These are phyloP conservation scores for Sycophaga agraensis DNA, from an alignment of 1,140 invertebrate genomes.

Conservation along the genomic window DNA sequence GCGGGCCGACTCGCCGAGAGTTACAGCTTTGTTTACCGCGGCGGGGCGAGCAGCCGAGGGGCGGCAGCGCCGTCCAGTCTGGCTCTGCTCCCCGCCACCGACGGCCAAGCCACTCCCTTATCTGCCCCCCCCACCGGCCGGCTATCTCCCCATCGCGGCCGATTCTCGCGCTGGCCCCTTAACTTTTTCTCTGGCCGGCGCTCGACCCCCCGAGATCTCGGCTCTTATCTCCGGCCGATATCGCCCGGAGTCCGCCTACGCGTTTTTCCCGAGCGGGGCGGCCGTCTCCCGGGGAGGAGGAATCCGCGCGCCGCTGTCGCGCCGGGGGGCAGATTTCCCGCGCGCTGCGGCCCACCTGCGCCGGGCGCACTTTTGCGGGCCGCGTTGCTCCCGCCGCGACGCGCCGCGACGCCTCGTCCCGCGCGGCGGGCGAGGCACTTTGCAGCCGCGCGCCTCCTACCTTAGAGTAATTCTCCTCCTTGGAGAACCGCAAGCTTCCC, in stretches of 20 bases:
- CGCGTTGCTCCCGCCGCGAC: background rate
- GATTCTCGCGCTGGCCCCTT: too few relatives aligned
- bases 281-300: too few relatives aligned
- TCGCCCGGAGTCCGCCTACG: too few relatives aligned
- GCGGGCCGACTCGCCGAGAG: constrained; percentile 45
- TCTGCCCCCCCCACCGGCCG: background rate
- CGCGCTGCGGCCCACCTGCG: background rate
- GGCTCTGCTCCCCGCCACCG: constrained; percentile 27
- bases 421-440: constrained; percentile 1
- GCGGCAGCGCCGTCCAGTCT: constrained; percentile 56
- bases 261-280: too few relatives aligned
- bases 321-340: too few relatives aligned
- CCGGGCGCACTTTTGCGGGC: background rate
- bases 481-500: constrained; percentile 1
- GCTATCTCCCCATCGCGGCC: too few relatives aligned
- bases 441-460: background rate
- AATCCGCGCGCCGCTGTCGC: too few relatives aligned
- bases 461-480: background rate
- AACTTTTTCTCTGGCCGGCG: too few relatives aligned
- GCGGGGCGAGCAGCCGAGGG: constrained; percentile 34
- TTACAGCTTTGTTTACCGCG: constrained; percentile 60
- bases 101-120: background rate
- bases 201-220: too few relatives aligned
- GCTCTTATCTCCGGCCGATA: constrained; percentile 29
- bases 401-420: too few relatives aligned